Conservation (phyloP, 2,888 invertebrate species). For the Oegoconia quadripuncta region DNA sequence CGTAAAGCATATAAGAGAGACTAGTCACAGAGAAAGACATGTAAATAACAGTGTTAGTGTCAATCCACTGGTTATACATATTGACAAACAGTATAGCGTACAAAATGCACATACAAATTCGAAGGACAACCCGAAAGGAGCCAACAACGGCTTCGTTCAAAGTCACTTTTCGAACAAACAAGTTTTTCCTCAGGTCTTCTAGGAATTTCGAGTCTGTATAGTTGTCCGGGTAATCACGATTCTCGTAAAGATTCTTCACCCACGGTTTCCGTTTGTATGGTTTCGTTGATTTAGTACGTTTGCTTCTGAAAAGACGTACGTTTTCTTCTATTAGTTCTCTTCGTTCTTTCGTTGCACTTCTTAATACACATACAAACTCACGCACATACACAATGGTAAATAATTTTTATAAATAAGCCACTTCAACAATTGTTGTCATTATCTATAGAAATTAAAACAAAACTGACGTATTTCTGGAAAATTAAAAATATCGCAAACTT, state of each 20-base stretch:
- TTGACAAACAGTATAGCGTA: conserved; percentile 86
- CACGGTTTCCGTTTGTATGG: conserved; percentile 76
- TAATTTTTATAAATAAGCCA: too few species aligned
- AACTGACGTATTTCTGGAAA: too few species aligned
- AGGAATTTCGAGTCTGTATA: conserved; percentile 94
- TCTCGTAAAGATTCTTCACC: conserved; percentile 94
- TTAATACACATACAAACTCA: not conserved
- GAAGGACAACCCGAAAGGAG: conserved; percentile 87
- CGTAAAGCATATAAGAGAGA: conserved; percentile 82
- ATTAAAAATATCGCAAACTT: too few species aligned
- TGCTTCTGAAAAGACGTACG: conserved; percentile 55
- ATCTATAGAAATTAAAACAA: too few species aligned
- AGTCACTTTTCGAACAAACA: conserved; percentile 87
- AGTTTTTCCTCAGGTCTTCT: conserved; percentile 89
- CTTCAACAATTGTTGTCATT: too few species aligned
- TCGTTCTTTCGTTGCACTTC: not conserved
- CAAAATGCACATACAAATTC: conserved; percentile 87
- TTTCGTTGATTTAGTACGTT: conserved; percentile 46
- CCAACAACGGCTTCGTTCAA: conserved; percentile 85
- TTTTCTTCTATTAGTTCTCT: conserved; percentile 10
- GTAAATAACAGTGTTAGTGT: conserved; percentile 82
- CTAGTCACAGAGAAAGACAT: conserved; percentile 75
- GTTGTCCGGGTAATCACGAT: conserved; percentile 93
- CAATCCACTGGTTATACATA: conserved; percentile 83
- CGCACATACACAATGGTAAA: too few species aligned